Base-by-base conservation (phyloP, 2,113 vertebrate species). In the Ia io region DNA sequence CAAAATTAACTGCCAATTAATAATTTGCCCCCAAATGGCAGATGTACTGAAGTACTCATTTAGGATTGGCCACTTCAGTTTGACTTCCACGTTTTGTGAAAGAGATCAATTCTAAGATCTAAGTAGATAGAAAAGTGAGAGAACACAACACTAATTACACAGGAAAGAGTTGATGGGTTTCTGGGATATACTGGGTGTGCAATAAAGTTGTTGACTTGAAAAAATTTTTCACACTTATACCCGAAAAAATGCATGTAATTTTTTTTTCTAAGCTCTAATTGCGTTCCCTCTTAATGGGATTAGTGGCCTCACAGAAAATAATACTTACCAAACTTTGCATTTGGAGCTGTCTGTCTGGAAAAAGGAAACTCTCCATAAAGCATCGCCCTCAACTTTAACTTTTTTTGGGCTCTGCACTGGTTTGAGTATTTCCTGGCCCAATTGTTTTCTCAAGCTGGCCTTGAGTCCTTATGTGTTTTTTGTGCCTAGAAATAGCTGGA, bases 401-500 rank as follows among this genome's bases (percentile, higher is more conserved):
- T 95, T 93, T 93, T 96, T 85, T 53, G 91, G 77, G 25, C 77
- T 78, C 7, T 28, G 23, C 61, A 44, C 76, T 87, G 84, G 92
- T 69, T 74, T 63, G 86, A 95, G 77, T 91, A 76, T 97, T 97
- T 97, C 96, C 96, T 97, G 97, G 85, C 91, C 79, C 0, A 3
- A 84, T 97, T 97, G 95, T 97, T 97, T 97, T 97, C 83, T 77
- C 73, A 95, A 65, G 90, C 90, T 96, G 97, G 90, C 97, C 95
- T 95, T 96, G 92, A 93, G 73, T 95, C 80, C 90, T 96, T 90
- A 85, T 63, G 90, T 96, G 95, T 95, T 97, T 69, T 92, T 97
- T 95, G 78, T 93, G 82, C 95, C 95, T 97, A 47, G 95, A 97
- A 96, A 96, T 97, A 96, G 97, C 93, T 93, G 61, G 96, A 88